Evolutionary conservation across 2,113 vertebrate genomes (phyloP), one percentile per base, ranked within the genome.

Genomic region (Tyrannus savana): DNA sequence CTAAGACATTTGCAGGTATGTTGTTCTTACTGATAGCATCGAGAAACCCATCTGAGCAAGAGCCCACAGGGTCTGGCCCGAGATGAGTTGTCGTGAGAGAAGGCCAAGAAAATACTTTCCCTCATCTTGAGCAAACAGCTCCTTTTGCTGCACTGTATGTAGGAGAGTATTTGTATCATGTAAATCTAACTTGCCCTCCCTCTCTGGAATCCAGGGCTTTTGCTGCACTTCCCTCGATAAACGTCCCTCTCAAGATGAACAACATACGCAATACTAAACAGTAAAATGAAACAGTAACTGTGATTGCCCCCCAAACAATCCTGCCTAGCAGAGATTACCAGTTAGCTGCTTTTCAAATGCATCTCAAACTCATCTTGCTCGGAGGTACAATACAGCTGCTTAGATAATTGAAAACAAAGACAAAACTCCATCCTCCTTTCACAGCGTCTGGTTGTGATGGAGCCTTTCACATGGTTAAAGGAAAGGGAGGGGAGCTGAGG

Each of bases 1-100:
- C 60, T 56, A 21, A 88, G 68, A 87, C 25, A n/a, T 92, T 58
- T 90, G 67, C 82, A 94, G 71, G 42, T 24, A 87, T 62, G n/a
- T 49, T 87, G 63, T 37, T 27, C n/a, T 37, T 90, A 8, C 59
- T 62, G 85, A 92, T 86, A 86, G 69, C 79, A 89, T 94, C 88
- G 50, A 86, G 53, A 72, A 88, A 86, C 44, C 21, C 68, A 83
- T 53, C 47, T 60, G 66, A 87, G 75, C 71, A 83, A 47, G 27
- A 49, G 44, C 33, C 74, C 63, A 44, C 62, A n/a, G 75, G 72
- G 75, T 28, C 59, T 68, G 89, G 68, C 52, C 68, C 0, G 0
- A n/a, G 68, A 47, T 71, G 73, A 78, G 58, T 24, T 81, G 62
- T 64, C 39, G 3, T 25, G 60, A 81, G 72, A 89, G 63, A 8